A percentile compares a stretch with the other conserved stretches of the same genome.
These are phyloP conservation scores for Caenorhabditis doughertyi DNA, from an alignment of 2,888 invertebrate genomes.

Conservation along the genomic window DNA sequence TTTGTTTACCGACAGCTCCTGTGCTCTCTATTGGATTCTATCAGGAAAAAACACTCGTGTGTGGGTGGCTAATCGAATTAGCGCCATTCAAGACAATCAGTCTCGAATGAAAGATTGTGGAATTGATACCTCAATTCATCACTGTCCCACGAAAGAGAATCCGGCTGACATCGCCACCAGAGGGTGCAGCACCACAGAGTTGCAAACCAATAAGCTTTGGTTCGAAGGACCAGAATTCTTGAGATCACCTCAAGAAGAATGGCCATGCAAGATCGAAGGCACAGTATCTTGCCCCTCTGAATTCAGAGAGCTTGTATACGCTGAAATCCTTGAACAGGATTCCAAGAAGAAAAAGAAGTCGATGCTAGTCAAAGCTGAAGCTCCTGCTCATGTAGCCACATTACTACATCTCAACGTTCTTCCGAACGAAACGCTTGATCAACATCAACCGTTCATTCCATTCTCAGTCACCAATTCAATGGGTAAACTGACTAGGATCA, in stretches of 20 bases:
- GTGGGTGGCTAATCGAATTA: neutral
- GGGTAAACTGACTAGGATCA: too few relatives aligned
- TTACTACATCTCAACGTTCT: too few relatives aligned
- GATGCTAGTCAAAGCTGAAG: neutral
- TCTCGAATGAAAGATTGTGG: neutral
- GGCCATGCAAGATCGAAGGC: constrained; percentile 25
- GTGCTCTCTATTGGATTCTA: constrained; percentile 9
- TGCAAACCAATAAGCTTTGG: constrained; percentile 45
- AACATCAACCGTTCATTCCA: too few relatives aligned
- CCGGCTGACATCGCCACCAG: constrained; percentile 78
- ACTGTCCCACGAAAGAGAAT: constrained; percentile 72
- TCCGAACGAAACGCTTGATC: too few relatives aligned
- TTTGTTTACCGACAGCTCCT: neutral
- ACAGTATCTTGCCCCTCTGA: neutral
- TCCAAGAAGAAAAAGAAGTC: neutral
- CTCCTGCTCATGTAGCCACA: too few relatives aligned
- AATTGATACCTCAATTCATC: constrained; percentile 21
- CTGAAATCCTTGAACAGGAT: neutral
- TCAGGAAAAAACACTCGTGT: neutral
- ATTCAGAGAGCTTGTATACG: neutral
- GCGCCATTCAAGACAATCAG: neutral
- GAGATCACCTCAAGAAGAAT: neutral
- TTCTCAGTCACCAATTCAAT: too few relatives aligned
- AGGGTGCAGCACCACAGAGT: constrained; percentile 50
- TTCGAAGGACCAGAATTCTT: constrained; percentile 55